Conservation (phyloP, 2,797 vertebrate genomes). For the Epinephelus malabaricus region DNA sequence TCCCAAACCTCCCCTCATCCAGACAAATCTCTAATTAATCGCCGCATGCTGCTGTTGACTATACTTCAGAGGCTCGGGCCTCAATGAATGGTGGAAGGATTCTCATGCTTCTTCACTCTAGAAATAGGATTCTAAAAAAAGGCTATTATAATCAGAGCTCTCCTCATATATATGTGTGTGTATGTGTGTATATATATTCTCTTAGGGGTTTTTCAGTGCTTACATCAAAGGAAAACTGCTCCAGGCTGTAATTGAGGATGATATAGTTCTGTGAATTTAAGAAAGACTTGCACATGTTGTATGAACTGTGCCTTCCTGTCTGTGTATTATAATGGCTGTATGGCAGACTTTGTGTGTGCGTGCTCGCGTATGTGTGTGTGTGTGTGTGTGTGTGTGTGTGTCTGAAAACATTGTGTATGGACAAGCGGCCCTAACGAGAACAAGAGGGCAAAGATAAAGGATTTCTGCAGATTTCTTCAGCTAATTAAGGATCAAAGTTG, state of each 20-base stretch:
- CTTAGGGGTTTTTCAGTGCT: conserved; percentile 52
- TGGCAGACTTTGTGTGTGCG: conserved; percentile 1
- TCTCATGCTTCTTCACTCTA: conserved; percentile 57
- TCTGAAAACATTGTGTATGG: conserved; percentile 20
- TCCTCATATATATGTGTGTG: conserved; percentile 14
- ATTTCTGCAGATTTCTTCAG: conserved; percentile 64
- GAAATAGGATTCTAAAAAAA: conserved; percentile 68
- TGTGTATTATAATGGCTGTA: neutral
- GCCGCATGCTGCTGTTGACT: conserved; percentile 77
- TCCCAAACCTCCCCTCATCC: conserved; percentile 77
- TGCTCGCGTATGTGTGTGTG: neutral
- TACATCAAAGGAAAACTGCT: conserved; percentile 59
- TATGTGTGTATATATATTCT: conserved; percentile 33
- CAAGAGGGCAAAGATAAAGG: conserved; percentile 39
- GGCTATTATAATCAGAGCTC: conserved; percentile 60
- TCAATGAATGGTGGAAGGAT: conserved; percentile 62
- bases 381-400: neutral
- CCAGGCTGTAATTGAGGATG: conserved; percentile 40
- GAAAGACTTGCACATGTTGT: conserved; percentile 17
- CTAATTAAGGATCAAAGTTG: conserved; percentile 65
- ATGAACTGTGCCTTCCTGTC: conserved; percentile 28
- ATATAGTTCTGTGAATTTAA: conserved; percentile 45
- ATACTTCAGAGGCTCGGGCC: conserved; percentile 71
- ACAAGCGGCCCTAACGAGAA: conserved; percentile 42
- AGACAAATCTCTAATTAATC: conserved; percentile 85